phyloP scores from a whole-genome alignment of 2,113 vertebrate genomes.

The Hiodon tergisus region DNA sequence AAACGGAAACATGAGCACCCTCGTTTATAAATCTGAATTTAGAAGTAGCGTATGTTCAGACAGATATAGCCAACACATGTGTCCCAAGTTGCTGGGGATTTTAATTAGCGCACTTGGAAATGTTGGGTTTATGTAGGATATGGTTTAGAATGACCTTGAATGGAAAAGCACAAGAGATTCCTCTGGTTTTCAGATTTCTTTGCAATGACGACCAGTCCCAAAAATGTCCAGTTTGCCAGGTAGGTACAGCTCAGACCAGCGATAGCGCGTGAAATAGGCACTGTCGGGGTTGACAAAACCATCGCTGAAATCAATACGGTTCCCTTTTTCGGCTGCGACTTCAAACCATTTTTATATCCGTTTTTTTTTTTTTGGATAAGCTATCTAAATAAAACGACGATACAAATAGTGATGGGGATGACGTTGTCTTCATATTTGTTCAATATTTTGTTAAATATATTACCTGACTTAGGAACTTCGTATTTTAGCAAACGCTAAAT shows the following conservation, averaged over 20 bases:
- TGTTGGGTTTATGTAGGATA: not conserved
- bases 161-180: slow-evolving; percentile 20
- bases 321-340: no score
- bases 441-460: not conserved
- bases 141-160: slow-evolving; percentile 52
- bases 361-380: not conserved
- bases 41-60: not conserved
- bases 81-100: not conserved
- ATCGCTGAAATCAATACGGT: not conserved
- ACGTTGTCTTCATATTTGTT: not conserved
- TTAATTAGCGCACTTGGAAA: not conserved
- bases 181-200: slow-evolving; percentile 22
- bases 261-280: not conserved
- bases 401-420: no score
- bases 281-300: not conserved
- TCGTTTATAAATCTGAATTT: not conserved
- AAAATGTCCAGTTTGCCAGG: not conserved
- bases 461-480: not conserved
- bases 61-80: not conserved
- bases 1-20: not conserved
- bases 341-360: not conserved
- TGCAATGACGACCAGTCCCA: slow-evolving; percentile 10
- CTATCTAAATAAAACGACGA: no score
- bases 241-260: not conserved
- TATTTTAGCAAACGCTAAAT: not conserved